Base-by-base conservation (phyloP, 2,888 invertebrate genomes). In the Monoplex corrugatus region DNA sequence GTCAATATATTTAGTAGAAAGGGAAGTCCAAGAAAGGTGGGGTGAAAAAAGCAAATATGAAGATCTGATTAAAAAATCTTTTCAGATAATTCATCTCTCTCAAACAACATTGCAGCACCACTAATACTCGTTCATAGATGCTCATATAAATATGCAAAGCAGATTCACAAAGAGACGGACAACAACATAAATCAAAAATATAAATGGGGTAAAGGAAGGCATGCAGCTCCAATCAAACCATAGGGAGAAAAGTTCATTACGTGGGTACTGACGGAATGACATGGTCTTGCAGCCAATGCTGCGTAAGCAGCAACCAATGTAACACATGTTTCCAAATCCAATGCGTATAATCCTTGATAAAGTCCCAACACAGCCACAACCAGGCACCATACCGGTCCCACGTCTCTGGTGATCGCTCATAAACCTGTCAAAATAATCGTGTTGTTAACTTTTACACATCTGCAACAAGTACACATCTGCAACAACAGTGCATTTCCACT, bases 241-340 rank as follows among this genome's bases (percentile, higher is more conserved):
- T 43, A 44, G 44, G 1, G 13, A 32, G 28, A 2, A 50, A 82
- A 45, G 40, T 38, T 80, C 68, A 86, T 86, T 86, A 86, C 86
- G 86, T 86, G 86, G 38, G n/a, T 38, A 94, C 95, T 95, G 91
- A 95, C 95, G 93, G 92, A 87, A 95, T 92, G 87, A 95, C 93
- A 89, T 94, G 94, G 91, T 93, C 92, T 90, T 93, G 92, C 44
- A 95, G 89, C 95, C 95, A 95, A 68, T 91, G 92, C 91, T 93
- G 93, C 38, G 91, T 90, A 13, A 91, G 80, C 63, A 91, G 90
- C 86, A 90, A 90, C 87, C 92, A 90, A 75, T 93, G 91, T 45
- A 92, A 89, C 87, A 93, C 87, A 89, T 93, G 92, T 90, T 93
- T 93, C 90, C 93, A 93, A 45, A 94, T 90, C 93, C 93, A 94